Evolutionary conservation across 1,140 invertebrate genomes (phyloP), one percentile per base, ranked within the genome.

Genomic region (Lepidurus packardi): DNA sequence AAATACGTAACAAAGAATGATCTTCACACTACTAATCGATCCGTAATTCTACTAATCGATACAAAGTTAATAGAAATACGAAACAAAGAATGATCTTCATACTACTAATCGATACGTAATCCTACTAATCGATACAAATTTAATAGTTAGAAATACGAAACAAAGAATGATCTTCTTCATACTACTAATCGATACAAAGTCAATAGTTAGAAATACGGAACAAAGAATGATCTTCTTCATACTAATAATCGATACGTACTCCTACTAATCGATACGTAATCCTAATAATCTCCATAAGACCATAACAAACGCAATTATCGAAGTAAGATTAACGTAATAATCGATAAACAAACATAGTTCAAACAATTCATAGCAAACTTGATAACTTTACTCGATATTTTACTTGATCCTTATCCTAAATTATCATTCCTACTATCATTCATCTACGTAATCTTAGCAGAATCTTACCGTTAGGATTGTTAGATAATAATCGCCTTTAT

Each of bases 141-240:
- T 34, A 45, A 34, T 45, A 11, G 7, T 75, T 7, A 34, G 43
- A 41, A 42, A 44, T 81, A 10, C 4, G 75, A 24, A 77, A 76
- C 24, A 53, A 77, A 44, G 24, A 79, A 75, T 43, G 34, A 76
- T 13, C 10, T 77, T 78, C 77, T 65, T 78, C 78, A 76, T 78
- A 77, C 78, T 77, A 79, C 77, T 76, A 79, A 80, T 24, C 73
- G 25, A 45, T 44, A 79, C 21, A 79, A 79, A 78, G 53, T 78
- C 21, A 45, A 34, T 45, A 11, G 7, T 75, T 7, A 34, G 43
- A 41, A 42, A 44, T 81, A 10, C 4, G 75, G 13, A 77, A 76
- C 24, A 53, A 77, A 44, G 24, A 79, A 75, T 43, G 34, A 76
- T 13, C 10, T 77, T 78, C 77, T 65, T 78, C 78, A 76, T 78